Evolutionary conservation across 2,113 vertebrate species (phyloP).

Genomic region (Pluvianellus socialis): DNA sequence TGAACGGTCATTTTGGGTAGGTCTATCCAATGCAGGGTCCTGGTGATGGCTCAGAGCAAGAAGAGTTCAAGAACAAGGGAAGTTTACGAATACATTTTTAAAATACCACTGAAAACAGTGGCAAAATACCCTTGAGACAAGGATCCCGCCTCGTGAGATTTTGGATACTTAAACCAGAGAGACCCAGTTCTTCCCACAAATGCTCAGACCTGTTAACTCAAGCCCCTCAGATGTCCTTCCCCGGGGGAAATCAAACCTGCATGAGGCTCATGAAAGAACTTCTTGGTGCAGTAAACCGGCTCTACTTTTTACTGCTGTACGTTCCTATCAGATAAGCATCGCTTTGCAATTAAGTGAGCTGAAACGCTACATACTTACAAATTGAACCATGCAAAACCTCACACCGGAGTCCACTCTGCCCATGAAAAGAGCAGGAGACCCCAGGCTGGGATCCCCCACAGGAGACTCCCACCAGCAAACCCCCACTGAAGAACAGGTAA

Average conservation of each 20-base stretch:
- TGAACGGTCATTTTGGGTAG: not conserved
- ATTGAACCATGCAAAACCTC: not conserved
- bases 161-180: constrained; percentile 28
- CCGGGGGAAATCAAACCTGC: not conserved
- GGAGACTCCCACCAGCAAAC: not conserved
- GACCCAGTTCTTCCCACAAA: constrained; percentile 30
- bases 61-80: not conserved
- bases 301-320: not conserved
- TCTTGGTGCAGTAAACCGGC: constrained; percentile 5
- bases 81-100: not conserved
- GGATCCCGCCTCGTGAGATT: not conserved
- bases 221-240: constrained; percentile 39
- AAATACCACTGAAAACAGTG: not conserved
- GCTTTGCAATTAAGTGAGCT: constrained; percentile 19
- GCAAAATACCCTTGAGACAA: not conserved
- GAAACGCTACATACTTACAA: constrained; percentile 19
- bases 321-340: constrained; percentile 59
- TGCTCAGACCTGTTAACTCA: not conserved
- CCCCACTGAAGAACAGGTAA: not conserved
- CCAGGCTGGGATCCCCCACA: not conserved
- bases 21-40: not conserved
- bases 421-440: not conserved
- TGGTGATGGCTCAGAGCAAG: not conserved
- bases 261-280: not conserved
- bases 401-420: not conserved